These are phyloP conservation scores for Malacoctenus gilli DNA, from an alignment of 2,797 vertebrate genomes.

Conservation along the genomic window DNA sequence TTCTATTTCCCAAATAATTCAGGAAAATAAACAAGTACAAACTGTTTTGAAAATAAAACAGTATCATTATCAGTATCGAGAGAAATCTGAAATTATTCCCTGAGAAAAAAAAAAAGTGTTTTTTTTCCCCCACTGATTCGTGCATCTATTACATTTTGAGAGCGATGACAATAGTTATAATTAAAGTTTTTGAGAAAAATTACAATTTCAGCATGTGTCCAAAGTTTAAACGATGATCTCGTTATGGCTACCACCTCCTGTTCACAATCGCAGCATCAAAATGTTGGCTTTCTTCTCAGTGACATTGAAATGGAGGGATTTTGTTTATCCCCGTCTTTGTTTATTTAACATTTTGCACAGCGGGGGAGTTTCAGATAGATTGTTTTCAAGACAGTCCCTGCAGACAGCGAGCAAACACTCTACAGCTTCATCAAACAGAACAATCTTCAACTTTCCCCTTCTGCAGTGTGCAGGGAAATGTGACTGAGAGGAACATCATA, in stretches of 20 bases:
- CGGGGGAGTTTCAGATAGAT: constrained; percentile 86
- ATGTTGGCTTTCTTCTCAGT: constrained; percentile 84
- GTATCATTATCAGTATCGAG: constrained; percentile 9
- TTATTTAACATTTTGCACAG: constrained; percentile 89
- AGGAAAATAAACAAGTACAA: too few species aligned
- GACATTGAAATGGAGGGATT: constrained; percentile 88
- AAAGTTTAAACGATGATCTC: constrained; percentile 75
- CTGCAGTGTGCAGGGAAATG: constrained; percentile 77
- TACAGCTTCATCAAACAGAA: constrained; percentile 88
- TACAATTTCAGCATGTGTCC: constrained; percentile 61
- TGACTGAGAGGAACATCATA: constrained; percentile 79
- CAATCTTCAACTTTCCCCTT: constrained; percentile 86
- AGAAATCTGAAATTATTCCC: constrained; percentile 11
- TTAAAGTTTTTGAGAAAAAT: constrained; percentile 59
- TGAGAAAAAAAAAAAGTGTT: constrained; percentile 8
- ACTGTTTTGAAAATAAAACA: too few species aligned
- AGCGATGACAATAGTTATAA: constrained; percentile 57
- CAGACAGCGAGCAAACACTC: constrained; percentile 87
- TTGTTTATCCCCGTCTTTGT: constrained; percentile 87
- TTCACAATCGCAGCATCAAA: constrained; percentile 77
- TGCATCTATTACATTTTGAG: constrained; percentile 6
- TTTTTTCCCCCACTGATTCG: constrained; percentile 23
- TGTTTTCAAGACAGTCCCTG: constrained; percentile 87
- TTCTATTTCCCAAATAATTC: too few species aligned
- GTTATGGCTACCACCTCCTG: constrained; percentile 67